Conservation (phyloP, 2,888 invertebrate genomes). For the Anthrax anthrax region DNA sequence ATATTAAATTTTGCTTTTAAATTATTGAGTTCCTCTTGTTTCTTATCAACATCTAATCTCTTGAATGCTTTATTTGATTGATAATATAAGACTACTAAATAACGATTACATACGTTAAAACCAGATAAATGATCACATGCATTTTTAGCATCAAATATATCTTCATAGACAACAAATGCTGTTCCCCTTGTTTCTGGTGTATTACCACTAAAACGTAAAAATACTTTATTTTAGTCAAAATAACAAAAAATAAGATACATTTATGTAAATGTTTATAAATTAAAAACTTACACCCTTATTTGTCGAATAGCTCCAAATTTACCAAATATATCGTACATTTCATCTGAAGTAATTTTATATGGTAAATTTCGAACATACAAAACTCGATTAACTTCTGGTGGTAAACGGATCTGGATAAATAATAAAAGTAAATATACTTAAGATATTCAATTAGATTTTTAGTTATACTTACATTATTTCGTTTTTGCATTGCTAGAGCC, state of each 20-base stretch:
- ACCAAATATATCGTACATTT: slow-evolving; percentile 99
- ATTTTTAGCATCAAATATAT: slow-evolving; percentile 99
- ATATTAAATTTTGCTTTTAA: slow-evolving; percentile 91
- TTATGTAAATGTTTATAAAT: background rate
- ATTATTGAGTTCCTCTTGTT: slow-evolving; percentile 88
- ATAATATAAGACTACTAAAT: slow-evolving; percentile 96
- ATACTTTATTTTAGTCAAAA: slow-evolving; percentile 3
- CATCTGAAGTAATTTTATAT: slow-evolving; percentile 98
- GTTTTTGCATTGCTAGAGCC: slow-evolving; percentile 60
- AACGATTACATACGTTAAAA: slow-evolving; percentile 97
- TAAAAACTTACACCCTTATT: slow-evolving; percentile 95
- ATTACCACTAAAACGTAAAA: slow-evolving; percentile 57
- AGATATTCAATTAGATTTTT: background rate
- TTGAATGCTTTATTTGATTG: slow-evolving; percentile 94
- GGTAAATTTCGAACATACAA: slow-evolving; percentile 94
- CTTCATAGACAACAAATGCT: slow-evolving; percentile 98
- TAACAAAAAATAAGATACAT: background rate
- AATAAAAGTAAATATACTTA: slow-evolving; percentile 10
- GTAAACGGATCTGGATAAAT: slow-evolving; percentile 79
- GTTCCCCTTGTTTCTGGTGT: slow-evolving; percentile 97
- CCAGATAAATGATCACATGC: slow-evolving; percentile 98
- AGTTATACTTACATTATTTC: slow-evolving; percentile 50
- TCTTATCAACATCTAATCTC: slow-evolving; percentile 87
- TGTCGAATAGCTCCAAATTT: slow-evolving; percentile 99
- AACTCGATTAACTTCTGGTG: slow-evolving; percentile 96